phyloP scores from a whole-genome alignment of 1,140 invertebrate genomes.

The Musca vetustissima region DNA sequence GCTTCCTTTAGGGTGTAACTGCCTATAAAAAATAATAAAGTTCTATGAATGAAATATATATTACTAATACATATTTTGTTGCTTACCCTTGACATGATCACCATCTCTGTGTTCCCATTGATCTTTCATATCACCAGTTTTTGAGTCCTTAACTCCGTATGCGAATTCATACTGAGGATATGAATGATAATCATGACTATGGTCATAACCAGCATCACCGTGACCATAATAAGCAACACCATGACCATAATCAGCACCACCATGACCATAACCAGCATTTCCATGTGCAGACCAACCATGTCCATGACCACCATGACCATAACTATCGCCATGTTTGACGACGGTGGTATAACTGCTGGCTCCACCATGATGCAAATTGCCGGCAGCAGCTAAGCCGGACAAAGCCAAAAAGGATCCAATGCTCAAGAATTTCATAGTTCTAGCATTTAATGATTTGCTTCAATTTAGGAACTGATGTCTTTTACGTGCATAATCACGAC shows the following conservation, averaged over 20 bases:
- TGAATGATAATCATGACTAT: slow-evolving; percentile 52
- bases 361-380: neutral
- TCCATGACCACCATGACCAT: neutral
- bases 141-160: slow-evolving; percentile 71
- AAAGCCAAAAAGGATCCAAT: neutral
- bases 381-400: neutral
- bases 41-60: neutral
- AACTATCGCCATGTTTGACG: neutral
- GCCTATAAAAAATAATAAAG: no score
- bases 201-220: no score
- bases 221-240: no score
- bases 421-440: neutral
- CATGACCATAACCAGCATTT: neutral
- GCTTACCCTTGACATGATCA: slow-evolving; percentile 62
- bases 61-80: neutral
- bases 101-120: slow-evolving; percentile 66
- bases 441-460: neutral
- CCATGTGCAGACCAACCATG: neutral
- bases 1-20: slow-evolving; percentile 60
- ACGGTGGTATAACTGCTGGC: neutral
- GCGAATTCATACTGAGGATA: slow-evolving; percentile 71
- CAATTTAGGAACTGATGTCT: neutral
- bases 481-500: neutral
- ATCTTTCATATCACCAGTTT: slow-evolving; percentile 71
- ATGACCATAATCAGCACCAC: neutral